Conservation (phyloP, 2,797 vertebrate genomes). For the Takifugu ocellatus region DNA sequence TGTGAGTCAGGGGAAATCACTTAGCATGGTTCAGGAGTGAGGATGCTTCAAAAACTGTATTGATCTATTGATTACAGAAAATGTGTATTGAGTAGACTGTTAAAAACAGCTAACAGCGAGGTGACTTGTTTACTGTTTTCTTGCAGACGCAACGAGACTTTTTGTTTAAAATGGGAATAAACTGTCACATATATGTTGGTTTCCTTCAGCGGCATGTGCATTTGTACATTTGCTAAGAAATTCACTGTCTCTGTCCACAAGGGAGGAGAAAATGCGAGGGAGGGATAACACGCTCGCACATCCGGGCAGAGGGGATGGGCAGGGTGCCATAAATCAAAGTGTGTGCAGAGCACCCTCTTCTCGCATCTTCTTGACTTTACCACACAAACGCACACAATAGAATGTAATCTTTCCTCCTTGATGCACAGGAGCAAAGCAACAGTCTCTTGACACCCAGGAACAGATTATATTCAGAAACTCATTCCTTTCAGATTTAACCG, state of each 20-base stretch:
- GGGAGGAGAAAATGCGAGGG: constrained; percentile 17
- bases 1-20: too few species aligned
- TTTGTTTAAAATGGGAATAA: too few species aligned
- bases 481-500: constrained; percentile 10
- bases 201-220: neutral
- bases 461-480: constrained; percentile 9
- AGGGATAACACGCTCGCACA: constrained; percentile 15
- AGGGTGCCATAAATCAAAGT: constrained; percentile 47
- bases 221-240: constrained; percentile 5
- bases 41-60: too few species aligned
- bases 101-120: too few species aligned
- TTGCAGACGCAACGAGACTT: neutral
- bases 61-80: too few species aligned
- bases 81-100: too few species aligned
- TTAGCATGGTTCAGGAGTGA: too few species aligned
- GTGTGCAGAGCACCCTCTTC: constrained; percentile 45
- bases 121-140: too few species aligned
- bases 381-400: constrained; percentile 15
- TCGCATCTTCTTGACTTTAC: constrained; percentile 47
- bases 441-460: constrained; percentile 19
- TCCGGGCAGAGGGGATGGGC: constrained; percentile 23
- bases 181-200: too few species aligned
- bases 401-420: constrained; percentile 30
- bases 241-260: constrained; percentile 12
- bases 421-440: constrained; percentile 41